A percentile compares a stretch with the other conserved stretches of the same genome.
phyloP scores from a whole-genome alignment of 2,797 vertebrate genomes.

The Acanthiza pusilla region DNA sequence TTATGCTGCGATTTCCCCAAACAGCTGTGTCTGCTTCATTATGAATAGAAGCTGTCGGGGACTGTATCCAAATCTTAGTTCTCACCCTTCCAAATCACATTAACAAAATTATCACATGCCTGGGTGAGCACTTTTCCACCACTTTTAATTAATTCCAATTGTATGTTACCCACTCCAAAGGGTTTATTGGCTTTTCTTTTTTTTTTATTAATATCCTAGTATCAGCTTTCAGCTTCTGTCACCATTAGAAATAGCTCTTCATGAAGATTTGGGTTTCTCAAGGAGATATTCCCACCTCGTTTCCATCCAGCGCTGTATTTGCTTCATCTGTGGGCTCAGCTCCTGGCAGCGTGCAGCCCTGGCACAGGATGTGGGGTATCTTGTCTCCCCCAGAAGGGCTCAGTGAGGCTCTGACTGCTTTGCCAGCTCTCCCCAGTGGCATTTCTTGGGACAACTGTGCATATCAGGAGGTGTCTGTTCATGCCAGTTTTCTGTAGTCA shows the following conservation, averaged over 20 bases:
- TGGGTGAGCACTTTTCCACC: neutral
- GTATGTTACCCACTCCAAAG: neutral
- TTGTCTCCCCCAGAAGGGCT: neutral
- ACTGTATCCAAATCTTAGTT: conserved; percentile 19
- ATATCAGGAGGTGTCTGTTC: neutral
- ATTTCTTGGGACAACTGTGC: neutral
- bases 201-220: neutral
- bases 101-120: conserved; percentile 2
- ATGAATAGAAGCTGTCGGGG: neutral
- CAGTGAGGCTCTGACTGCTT: neutral
- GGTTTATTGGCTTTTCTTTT: neutral
- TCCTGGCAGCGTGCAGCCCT: neutral
- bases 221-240: neutral
- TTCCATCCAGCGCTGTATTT: neutral
- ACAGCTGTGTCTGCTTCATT: conserved; percentile 20
- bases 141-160: neutral
- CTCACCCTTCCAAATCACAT: conserved; percentile 28
- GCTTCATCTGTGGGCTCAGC: neutral
- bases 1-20: conserved; percentile 22
- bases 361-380: neutral
- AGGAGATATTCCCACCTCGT: neutral
- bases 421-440: neutral
- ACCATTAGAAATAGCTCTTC: neutral
- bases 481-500: neutral
- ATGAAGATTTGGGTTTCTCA: neutral